Percentiles rank a stretch among this genome's conserved stretches.
Evolutionary conservation across 2,797 vertebrate genomes (phyloP).

Genomic region (Mergus octosetaceus): DNA sequence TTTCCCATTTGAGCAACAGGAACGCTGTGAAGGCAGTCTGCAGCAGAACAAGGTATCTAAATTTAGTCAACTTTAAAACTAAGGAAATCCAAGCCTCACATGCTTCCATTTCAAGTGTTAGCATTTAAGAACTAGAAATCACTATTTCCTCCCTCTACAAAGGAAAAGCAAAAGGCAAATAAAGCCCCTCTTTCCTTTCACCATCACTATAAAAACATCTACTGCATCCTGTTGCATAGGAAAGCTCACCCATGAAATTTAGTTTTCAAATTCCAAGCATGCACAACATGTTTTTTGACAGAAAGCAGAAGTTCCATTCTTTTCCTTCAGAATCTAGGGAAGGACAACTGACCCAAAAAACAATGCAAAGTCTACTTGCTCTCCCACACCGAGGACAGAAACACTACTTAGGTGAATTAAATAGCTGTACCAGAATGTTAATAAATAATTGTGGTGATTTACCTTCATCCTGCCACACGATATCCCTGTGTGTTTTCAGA

Average conservation of each 20-base stretch:
- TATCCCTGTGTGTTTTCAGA: slow-evolving; percentile 90
- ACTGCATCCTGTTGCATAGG: background rate
- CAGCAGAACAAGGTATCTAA: background rate
- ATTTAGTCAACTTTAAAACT: background rate
- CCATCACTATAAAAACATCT: background rate
- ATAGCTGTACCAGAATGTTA: background rate
- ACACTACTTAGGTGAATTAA: background rate
- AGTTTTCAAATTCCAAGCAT: background rate
- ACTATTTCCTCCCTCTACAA: too few relatives aligned
- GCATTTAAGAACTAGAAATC: background rate
- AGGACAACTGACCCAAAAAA: background rate
- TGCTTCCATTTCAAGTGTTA: background rate
- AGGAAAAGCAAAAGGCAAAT: background rate
- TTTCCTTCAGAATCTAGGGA: background rate
- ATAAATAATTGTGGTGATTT: background rate
- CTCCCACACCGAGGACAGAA: background rate
- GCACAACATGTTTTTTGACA: background rate
- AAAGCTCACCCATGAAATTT: background rate
- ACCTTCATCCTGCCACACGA: slow-evolving; percentile 96
- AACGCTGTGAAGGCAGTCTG: slow-evolving; percentile 95
- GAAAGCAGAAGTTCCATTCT: background rate
- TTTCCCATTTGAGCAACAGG: slow-evolving; percentile 98
- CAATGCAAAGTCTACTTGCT: background rate
- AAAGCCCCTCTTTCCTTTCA: background rate
- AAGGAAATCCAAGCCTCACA: background rate